phyloP scores from a whole-genome alignment of 2,797 vertebrate species.

The Acipenser oxyrinchus region DNA sequence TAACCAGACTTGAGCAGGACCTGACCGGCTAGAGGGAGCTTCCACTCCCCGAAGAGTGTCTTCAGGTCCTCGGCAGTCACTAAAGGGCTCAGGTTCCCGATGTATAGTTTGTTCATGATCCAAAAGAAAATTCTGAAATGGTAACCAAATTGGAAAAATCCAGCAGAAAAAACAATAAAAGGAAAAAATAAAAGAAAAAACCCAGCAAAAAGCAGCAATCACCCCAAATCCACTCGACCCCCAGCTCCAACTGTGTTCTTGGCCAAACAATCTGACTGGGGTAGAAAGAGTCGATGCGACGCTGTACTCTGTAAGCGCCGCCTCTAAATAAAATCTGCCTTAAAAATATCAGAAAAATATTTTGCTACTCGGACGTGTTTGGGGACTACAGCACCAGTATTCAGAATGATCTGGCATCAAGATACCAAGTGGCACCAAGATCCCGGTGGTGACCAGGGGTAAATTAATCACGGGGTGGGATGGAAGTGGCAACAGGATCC shows the following conservation, averaged over 20 bases:
- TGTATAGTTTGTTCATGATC: constrained; percentile 94
- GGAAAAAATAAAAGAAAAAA: constrained; percentile 31
- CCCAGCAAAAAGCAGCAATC: constrained; percentile 41
- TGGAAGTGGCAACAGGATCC: constrained; percentile 40
- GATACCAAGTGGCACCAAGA: constrained; percentile 46
- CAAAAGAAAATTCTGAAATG: constrained; percentile 50
- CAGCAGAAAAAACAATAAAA: constrained; percentile 35
- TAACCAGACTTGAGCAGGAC: constrained; percentile 87
- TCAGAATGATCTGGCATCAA: constrained; percentile 29
- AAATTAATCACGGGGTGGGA: constrained; percentile 45
- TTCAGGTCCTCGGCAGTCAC: constrained; percentile 86
- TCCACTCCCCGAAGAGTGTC: constrained; percentile 81
- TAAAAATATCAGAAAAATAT: constrained; percentile 52
- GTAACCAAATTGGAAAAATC: constrained; percentile 44
- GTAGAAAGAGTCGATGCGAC: constrained; percentile 66
- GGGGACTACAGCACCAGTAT: constrained; percentile 33
- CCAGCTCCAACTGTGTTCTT: constrained; percentile 67
- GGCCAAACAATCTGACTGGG: constrained; percentile 70
- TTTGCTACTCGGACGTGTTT: constrained; percentile 49
- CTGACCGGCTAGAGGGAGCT: constrained; percentile 81
- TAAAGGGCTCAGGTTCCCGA: constrained; percentile 88
- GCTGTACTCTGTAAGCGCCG: constrained; percentile 65
- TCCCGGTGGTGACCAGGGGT: constrained; percentile 28
- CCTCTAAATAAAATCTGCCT: constrained; percentile 69
- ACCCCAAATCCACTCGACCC: constrained; percentile 55